Base-by-base conservation (phyloP, 2,113 vertebrate genomes). In the Gallinago jamesoni region DNA sequence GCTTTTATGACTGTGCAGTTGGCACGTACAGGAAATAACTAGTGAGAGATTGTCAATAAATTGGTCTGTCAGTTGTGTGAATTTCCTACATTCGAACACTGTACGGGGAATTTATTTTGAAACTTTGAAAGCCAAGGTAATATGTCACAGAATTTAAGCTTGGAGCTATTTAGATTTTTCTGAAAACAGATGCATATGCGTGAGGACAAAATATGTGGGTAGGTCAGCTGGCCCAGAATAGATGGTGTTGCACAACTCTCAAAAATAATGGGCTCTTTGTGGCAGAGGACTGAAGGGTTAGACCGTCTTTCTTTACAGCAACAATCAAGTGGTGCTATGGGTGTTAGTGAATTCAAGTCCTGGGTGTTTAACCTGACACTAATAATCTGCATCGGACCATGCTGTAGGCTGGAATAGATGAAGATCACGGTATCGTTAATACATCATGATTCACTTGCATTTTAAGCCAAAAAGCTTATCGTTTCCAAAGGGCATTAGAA, bases 401-500 rank as follows among this genome's bases (percentile, higher is more conserved):
- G 74, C 84, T 83, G n/a, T 92, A 69, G 84, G 59, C 66, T 89
- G 79, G 73, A 52, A 50, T 28, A 69, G 56, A 33, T 45, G n/a
- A 72, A 72, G 60, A 39, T 63, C 7, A 2, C 35, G 57, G 35
- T 41, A 5, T 39, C 0, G 1, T 53, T 89, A 75, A 28, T 67
- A 48, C 0, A 2, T 68, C 20, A 10, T 27, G 21, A 87, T 81
- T 90, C 57, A 39, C 75, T 67, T 86, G 30, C 35, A 18, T 86
- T 94, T 96, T 67, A 93, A 94, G 91, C 91, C 93, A 95, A 94
- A 95, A 96, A 89, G 66, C 62, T 89, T 41, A 39, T 89, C 24
- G 67, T 84, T 41, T 93, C 78, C 45, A 87, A 73, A 69, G 96
- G 93, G 68, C 73, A 88, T 81, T 94, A 88, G 72, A 92, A 57